These are phyloP conservation scores for Cassiopea andromeda DNA, from an alignment of 30 jellyfish, hydroid and myxozoan species.

Conservation along the genomic window DNA sequence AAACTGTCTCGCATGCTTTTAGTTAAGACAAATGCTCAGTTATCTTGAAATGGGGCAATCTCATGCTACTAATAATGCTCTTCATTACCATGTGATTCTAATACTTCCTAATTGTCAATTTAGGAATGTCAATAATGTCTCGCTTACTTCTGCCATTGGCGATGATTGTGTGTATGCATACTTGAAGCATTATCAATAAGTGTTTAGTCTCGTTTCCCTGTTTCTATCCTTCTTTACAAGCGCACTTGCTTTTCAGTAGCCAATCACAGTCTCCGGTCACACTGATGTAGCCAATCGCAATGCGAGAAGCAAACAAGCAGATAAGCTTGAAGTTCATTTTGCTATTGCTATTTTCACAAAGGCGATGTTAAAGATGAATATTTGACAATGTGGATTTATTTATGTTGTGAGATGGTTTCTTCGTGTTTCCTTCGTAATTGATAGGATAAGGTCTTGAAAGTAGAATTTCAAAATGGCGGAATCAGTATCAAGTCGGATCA, in stretches of 20 bases:
- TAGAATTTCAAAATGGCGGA: conserved; percentile 63
- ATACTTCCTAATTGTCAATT: neutral
- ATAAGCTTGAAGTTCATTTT: conserved; percentile 20
- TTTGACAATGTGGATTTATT: neutral
- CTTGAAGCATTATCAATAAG: conserved; percentile 36
- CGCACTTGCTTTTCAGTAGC: conserved; percentile 47
- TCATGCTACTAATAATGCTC: neutral
- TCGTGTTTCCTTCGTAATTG: neutral
- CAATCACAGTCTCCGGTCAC: conserved; percentile 18
- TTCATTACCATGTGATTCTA: neutral
- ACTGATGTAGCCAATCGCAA: conserved; percentile 35
- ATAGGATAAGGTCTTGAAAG: neutral
- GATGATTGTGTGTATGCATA: neutral
- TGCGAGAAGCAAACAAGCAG: conserved; percentile 35
- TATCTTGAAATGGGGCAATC: no score
- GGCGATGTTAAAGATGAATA: conserved; percentile 2
- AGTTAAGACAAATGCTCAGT: no score
- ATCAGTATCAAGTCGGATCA: conserved; percentile 88
- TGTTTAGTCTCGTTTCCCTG: conserved; percentile 46
- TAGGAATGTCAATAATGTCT: neutral
- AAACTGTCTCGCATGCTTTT: no score
- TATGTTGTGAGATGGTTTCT: neutral
- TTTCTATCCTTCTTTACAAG: conserved; percentile 51
- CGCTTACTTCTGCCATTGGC: neutral
- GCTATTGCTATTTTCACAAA: neutral